Conservation (phyloP, 2,113 vertebrate genomes). For the Potamarius usumacintae region DNA sequence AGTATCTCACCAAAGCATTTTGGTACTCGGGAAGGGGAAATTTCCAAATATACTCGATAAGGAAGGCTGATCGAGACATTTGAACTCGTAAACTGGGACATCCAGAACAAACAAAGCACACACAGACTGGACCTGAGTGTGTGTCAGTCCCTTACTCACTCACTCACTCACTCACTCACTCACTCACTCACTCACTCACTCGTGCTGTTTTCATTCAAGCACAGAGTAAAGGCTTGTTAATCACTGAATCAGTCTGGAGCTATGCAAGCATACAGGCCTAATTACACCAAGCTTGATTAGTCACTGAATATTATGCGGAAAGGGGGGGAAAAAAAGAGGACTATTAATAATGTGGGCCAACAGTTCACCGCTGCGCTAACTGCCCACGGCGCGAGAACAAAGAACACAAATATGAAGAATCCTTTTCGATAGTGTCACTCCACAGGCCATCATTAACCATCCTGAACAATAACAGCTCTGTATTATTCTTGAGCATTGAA, state of each 20-base stretch:
- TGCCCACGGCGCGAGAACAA: slow-evolving; percentile 50
- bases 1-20: neutral
- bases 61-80: neutral
- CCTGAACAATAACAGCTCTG: neutral
- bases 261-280: slow-evolving; percentile 63
- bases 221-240: slow-evolving; percentile 66
- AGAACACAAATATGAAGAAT: slow-evolving; percentile 30
- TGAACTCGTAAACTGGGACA: neutral
- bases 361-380: slow-evolving; percentile 54
- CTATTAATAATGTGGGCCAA: slow-evolving; percentile 64
- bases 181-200: neutral
- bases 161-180: neutral
- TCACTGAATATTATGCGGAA: slow-evolving; percentile 55
- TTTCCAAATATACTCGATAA: neutral
- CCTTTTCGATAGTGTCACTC: slow-evolving; percentile 8
- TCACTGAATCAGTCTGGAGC: slow-evolving; percentile 69
- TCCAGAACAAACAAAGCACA: neutral
- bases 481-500: slow-evolving; percentile 24
- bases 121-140: neutral
- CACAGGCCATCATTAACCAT: slow-evolving; percentile 27
- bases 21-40: neutral
- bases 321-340: slow-evolving; percentile 40
- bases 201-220: slow-evolving; percentile 54
- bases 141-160: neutral
- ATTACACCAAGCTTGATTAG: slow-evolving; percentile 69